These are phyloP conservation scores for Sipha flava DNA, from an alignment of 1,140 invertebrate species.

Conservation along the genomic window DNA sequence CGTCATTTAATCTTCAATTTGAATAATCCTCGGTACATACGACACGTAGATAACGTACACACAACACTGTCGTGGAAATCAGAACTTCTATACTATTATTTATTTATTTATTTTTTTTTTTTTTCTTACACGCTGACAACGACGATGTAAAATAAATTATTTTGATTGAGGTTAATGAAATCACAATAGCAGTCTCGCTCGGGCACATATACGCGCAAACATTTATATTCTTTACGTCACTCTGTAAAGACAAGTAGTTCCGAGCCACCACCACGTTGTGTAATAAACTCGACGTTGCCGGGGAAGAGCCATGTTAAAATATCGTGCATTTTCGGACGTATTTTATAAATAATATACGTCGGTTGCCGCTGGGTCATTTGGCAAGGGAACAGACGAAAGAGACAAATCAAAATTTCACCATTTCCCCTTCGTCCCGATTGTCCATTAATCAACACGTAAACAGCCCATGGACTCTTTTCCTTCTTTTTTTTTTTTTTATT, in stretches of 20 bases:
- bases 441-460: slow-evolving; percentile 30
- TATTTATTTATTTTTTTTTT: no score
- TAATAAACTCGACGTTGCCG: neutral
- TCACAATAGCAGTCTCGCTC: neutral
- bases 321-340: neutral
- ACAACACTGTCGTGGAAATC: no score
- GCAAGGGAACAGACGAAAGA: slow-evolving; percentile 26
- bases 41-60: no score
- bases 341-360: neutral
- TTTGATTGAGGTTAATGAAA: neutral
- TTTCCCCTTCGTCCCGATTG: neutral
- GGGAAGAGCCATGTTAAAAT: neutral
- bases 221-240: no score
- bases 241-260: no score
- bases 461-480: slow-evolving; percentile 15
- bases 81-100: no score
- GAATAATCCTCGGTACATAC: no score
- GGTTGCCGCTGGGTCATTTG: neutral
- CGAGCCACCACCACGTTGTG: neutral
- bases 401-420: slow-evolving; percentile 30
- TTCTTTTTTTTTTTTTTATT: neutral
- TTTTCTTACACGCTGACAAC: no score
- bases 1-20: no score
- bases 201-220: no score
- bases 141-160: neutral